Evolutionary conservation across 2,797 vertebrate genomes (phyloP).

Genomic region (Aselliscus stoliczkanus): DNA sequence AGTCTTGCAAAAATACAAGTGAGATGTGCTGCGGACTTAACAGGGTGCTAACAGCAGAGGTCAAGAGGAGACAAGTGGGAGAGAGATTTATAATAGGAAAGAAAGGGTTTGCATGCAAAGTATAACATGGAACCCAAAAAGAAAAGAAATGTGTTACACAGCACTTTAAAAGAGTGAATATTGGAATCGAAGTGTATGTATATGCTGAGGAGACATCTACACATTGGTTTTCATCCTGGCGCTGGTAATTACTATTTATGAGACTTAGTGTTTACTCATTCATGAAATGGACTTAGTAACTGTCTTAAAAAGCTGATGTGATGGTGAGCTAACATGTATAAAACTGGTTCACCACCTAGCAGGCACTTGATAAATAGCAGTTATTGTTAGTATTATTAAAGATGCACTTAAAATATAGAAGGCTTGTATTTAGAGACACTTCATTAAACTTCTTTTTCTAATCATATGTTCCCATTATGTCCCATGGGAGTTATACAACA

Average conservation of each 20-base stretch:
- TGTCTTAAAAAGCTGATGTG: not conserved
- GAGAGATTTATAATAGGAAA: not conserved
- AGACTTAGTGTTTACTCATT: not conserved
- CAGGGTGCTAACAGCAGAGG: not conserved
- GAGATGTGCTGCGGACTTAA: not conserved
- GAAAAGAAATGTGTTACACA: not conserved
- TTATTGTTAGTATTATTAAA: not conserved
- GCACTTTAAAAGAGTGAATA: not conserved
- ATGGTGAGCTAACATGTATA: not conserved
- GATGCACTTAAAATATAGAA: not conserved
- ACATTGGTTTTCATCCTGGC: not conserved
- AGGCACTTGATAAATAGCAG: not conserved
- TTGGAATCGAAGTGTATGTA: not conserved
- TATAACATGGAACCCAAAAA: not conserved
- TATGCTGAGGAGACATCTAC: not conserved
- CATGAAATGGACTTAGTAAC: not conserved
- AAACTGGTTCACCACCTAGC: not conserved
- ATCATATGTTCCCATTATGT: not conserved
- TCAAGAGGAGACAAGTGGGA: not conserved
- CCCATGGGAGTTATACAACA: not conserved
- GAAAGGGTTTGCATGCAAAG: not conserved
- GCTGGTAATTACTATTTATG: not conserved
- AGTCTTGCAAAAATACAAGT: not conserved
- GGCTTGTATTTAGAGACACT: not conserved
- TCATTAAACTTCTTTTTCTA: constrained; percentile 25